Conservation (phyloP, 2,113 vertebrate genomes). For the Bujurquina vittata region DNA sequence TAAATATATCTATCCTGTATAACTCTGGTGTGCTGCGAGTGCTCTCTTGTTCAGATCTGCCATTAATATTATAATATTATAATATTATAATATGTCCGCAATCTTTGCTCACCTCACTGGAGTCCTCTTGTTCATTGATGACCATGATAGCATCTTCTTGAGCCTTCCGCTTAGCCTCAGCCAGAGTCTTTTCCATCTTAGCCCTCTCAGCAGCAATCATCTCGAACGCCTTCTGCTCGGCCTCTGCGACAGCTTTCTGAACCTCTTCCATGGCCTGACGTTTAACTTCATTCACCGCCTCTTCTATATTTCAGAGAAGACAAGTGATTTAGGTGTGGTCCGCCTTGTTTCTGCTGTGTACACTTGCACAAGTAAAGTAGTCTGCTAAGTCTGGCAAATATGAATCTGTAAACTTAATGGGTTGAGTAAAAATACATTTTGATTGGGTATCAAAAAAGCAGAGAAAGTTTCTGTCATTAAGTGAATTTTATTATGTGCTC, state of each 20-base stretch:
- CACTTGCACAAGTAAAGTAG: neutral
- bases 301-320: constrained; percentile 80
- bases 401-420: neutral
- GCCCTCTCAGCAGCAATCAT: constrained; percentile 95
- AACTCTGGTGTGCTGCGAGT: neutral
- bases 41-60: too few relatives aligned
- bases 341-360: neutral
- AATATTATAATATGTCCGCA: neutral
- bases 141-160: constrained; percentile 94
- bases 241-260: constrained; percentile 96
- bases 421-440: neutral
- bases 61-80: too few relatives aligned
- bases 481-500: constrained; percentile 20
- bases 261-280: constrained; percentile 99
- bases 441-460: neutral
- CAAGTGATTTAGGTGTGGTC: neutral
- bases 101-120: constrained; percentile 89
- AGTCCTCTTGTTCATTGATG: constrained; percentile 98
- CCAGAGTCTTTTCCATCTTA: constrained; percentile 97
- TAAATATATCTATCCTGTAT: neutral
- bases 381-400: neutral
- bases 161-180: constrained; percentile 93
- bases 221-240: constrained; percentile 98
- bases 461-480: neutral
- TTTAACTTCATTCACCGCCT: constrained; percentile 99